Evolutionary conservation across 53 echinoderm and acorn worm species (phyloP), one percentile per base, ranked within the genome.

Genomic region (Antedon mediterranea): DNA sequence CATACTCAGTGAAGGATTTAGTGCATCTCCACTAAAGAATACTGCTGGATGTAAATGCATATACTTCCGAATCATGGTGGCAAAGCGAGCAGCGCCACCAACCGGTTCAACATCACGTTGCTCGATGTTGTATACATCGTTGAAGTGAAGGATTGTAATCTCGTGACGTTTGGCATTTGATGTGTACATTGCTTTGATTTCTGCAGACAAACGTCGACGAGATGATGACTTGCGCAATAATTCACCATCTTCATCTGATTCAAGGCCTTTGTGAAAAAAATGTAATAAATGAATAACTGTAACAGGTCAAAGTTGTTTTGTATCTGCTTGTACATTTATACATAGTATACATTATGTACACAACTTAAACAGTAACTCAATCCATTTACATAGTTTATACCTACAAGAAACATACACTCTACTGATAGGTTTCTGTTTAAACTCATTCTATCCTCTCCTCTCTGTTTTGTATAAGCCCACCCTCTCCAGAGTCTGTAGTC

Each of bases 1-100:
- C 92, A 87, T 78, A 92, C 92, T 74, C 28, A 92, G 84, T 33
- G 92, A 92, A 14, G 92, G 92, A 82, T 92, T 92, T n/a, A 92
- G 79, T 0, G 86, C 86, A 77, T 92, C 92, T 20, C 92, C 92
- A 74, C 92, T 92, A 78, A 92, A 92, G 33, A 92, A 85, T 9
- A 89, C n/a, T 11, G 89, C 83, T 9, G 92, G 92, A 73, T 85
- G 82, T 32, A 79, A 76, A 32, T 78, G 43, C 26, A 43, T 30
- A 71, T 87, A 81, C 30, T 81, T 30, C 72, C 85, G 89, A 71
- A 92, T 76, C 6, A 87, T 41, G 0, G 92, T 89, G 27, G 92
- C 89, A 82, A 92, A 92, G 23, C 89, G 84, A 23, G 92, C 89
- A 2, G 92, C 92, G 15, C 92, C 92, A 15, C 92, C 92, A 33